Base-by-base conservation (phyloP, 2,113 vertebrate genomes). In the Piprites chloris region DNA sequence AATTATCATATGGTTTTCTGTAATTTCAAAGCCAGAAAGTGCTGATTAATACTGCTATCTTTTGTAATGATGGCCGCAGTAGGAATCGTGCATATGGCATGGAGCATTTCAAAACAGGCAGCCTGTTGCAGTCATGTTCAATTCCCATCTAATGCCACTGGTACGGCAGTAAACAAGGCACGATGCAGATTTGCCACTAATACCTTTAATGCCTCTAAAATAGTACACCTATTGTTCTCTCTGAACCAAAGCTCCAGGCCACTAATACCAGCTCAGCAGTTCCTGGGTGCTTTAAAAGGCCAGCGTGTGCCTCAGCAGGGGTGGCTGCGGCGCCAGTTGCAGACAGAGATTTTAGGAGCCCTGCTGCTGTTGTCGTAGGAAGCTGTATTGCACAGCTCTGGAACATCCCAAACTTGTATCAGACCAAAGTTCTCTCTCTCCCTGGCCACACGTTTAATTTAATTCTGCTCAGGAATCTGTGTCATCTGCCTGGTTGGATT, bases 151-250 rank as follows among this genome's bases (percentile, higher is more conserved):
- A 94, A 93, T 90, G 49, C 85, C 87, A 73, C 56, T 77, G 78
- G 89, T 94, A 91, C 75, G 74, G 94, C 59, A 35, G 78, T 95
- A 96, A 96, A 94, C 77, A 95, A 89, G 83, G 90, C 89, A 75
- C 24, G 13, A 47, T 87, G 72, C 90, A 93, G 94, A 92, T 96
- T 93, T 96, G 85, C 93, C 81, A 72, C 95, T 93, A 95, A 97
- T 97, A 90, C 92, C 75, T 95, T 85, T 96, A 95, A 95, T 91
- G 73, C 91, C 79, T 96, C 95, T 96, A 90, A 96, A 95, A 96
- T 95, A 97, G 94, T 94, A 65, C 33, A 14, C 67, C 91, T 91
- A 90, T 96, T 97, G 92, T 95, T 94, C 89, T 95, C 71, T 10
- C 47, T 82, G 83, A 83, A 92, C 65, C 80, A 95, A 94, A 95